These are phyloP conservation scores for Chymomyza amoena DNA, from an alignment of 2,888 invertebrate species.

Conservation along the genomic window DNA sequence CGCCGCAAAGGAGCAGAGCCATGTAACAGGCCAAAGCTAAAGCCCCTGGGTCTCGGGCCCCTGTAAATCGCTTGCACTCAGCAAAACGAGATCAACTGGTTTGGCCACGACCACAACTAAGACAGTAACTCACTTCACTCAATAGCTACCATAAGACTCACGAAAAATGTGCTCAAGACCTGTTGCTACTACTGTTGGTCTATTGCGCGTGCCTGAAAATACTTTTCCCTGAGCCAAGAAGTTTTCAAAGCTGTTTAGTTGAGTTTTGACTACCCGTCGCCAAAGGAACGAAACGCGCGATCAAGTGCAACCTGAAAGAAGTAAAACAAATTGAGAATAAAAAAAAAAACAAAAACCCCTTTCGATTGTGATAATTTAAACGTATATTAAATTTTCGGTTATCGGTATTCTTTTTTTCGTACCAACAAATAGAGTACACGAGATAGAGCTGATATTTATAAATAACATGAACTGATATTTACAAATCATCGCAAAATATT, in stretches of 20 bases:
- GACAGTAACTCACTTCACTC: conserved; percentile 32
- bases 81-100: conserved; percentile 71
- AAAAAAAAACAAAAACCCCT: neutral
- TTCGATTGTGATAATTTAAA: neutral
- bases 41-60: neutral
- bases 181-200: conserved; percentile 61
- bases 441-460: too few species aligned
- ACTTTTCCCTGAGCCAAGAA: conserved; percentile 56
- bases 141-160: conserved; percentile 18
- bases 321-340: neutral
- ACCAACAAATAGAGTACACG: too few species aligned
- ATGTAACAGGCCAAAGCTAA: conserved; percentile 58
- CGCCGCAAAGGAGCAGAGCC: conserved; percentile 55
- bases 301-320: conserved; percentile 6
- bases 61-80: conserved; percentile 20
- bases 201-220: conserved; percentile 72
- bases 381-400: too few species aligned
- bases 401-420: too few species aligned
- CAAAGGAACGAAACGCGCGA: conserved; percentile 5
- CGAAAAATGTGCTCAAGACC: conserved; percentile 56
- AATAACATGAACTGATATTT: too few species aligned
- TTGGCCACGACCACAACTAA: conserved; percentile 24
- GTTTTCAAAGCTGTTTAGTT: conserved; percentile 9
- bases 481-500: too few species aligned
- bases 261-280: conserved; percentile 9